These are phyloP conservation scores for Hippocampus abdominalis DNA, from an alignment of 2,113 vertebrate genomes.

Conservation along the genomic window DNA sequence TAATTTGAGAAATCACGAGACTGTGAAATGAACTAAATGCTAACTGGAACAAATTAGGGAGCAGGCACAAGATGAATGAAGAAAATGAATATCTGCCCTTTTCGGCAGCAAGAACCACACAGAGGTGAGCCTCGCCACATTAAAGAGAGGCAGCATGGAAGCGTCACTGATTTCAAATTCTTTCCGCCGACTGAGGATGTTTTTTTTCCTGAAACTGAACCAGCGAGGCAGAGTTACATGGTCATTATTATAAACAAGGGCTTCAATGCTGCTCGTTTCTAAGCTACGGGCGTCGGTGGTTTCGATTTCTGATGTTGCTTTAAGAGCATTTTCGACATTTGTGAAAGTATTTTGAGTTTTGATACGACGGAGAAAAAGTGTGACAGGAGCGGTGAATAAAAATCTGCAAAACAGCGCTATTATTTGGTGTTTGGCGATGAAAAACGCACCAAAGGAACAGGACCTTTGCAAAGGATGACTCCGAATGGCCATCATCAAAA, in stretches of 20 bases:
- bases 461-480: neutral
- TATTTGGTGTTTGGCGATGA: neutral
- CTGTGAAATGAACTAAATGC: neutral
- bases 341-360: conserved; percentile 15
- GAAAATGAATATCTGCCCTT: neutral
- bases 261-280: neutral
- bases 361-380: neutral
- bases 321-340: conserved; percentile 6
- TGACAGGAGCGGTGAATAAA: conserved; percentile 9
- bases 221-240: neutral
- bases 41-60: conserved; percentile 35
- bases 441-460: neutral
- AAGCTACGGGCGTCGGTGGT: neutral
- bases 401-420: neutral
- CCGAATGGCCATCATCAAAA: neutral
- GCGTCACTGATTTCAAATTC: neutral
- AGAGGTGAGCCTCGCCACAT: neutral
- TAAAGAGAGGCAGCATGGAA: conserved; percentile 23
- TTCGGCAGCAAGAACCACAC: neutral
- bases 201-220: neutral
- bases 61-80: conserved; percentile 40
- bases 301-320: conserved; percentile 1
- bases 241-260: neutral
- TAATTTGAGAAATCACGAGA: neutral
- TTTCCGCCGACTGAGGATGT: neutral